Evolutionary conservation across 2,113 vertebrate species (phyloP), one percentile per base, ranked within the genome.

Genomic region (Phalacrocorax brasilianus): DNA sequence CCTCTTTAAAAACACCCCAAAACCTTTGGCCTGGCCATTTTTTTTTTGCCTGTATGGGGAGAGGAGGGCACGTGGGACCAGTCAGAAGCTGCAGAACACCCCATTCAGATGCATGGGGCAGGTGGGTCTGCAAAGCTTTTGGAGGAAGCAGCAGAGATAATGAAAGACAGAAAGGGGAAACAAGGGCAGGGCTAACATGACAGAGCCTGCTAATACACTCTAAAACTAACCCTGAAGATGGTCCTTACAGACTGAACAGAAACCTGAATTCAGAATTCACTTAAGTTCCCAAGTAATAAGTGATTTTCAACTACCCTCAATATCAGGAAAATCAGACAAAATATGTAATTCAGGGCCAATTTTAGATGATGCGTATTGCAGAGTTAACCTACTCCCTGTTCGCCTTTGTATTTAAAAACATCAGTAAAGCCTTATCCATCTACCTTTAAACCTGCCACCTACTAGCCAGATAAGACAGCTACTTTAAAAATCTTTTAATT

Each of bases 221-320:
- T 62, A 44, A 61, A 87, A 63, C 40, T 20, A 76, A 63, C 56
- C 56, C 58, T 89, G 74, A 45, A 72, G 91, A 84, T 40, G 62
- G 52, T 11, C 89, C 75, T 79, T 74, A 49, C 52, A 87, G 74
- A 79, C 84, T 83, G 72, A 94, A 77, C 19, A 86, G 62, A 92
- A 88, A 95, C 67, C 83, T 71, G n/a, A 58, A 68, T 56, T 80
- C 85, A 91, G 78, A 85, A 91, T 84, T 89, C 74, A 62, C 58
- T 42, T 75, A 68, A 14, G 55, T 42, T 80, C 59, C 55, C 44
- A 30, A 83, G 76, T 47, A 67, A 17, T 28, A 78, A 56, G 45
- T 32, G 75, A 74, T 83, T 77, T 91, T 84, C 58, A 20, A 66
- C 68, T 77, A 28, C n/a, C 12, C 44, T 72, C 47, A 53, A 0